Base-by-base conservation (phyloP, 2,888 invertebrate genomes). In the Drosophila bunnanda region DNA sequence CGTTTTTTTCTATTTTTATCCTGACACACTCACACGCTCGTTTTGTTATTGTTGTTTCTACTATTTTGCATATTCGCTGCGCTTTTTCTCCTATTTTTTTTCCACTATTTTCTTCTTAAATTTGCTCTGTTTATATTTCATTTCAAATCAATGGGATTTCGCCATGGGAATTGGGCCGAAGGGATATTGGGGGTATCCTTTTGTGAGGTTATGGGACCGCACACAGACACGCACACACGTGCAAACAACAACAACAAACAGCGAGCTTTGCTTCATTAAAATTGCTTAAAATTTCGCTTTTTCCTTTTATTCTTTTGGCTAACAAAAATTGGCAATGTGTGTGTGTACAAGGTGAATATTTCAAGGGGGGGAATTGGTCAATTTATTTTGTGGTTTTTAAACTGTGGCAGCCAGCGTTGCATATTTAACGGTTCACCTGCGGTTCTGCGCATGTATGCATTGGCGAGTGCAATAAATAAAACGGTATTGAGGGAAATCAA, bases 1-100 rank as follows among this genome's bases (percentile, higher is more conserved):
- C 74, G 66, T 73, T 73, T 71, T 71, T 85, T 82, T 88, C 84
- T 83, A 86, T 88, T 80, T 86, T 72, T 70, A 71, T 67, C 48
- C 54, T 59, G 58, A 50, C 52, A 46, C 41, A 52, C 65, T 41
- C 52, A 53, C 55, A 56, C 56, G 55, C 54, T 44, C 74, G 57
- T 56, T 70, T 70, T 76, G 69, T 70, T 69, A 60, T 59, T 60
- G 57, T 43, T 80, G 44, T 64, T 30, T 52, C 50, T 30, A 54
- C 44, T 28, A 71, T 58, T 70, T 65, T 72, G 69, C 71, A 71
- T 60, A 60, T 60, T 66, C 20, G 64, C 38, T 71, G 70, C 61
- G 54, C 55, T 43, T 71, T 55, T 66, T 54, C 59, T 28, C 25
- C 12, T 46, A 17, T 17, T 30, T 58, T 25, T 38, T 44, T 44